Base-by-base conservation (phyloP, 1,140 invertebrate genomes). In the Fopius arisanus region DNA sequence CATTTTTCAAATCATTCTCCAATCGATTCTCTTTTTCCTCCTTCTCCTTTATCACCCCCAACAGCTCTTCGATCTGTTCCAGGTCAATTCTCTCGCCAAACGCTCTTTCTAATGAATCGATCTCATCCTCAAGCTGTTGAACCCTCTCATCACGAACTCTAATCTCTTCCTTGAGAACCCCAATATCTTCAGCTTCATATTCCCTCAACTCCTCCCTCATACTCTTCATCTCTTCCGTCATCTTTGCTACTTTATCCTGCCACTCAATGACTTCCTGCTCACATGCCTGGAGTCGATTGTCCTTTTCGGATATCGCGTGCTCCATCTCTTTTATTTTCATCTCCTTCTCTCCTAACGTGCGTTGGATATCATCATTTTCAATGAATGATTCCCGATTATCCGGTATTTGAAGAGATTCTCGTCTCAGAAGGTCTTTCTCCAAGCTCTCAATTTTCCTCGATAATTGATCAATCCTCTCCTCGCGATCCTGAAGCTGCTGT, bases 261-360 rank as follows among this genome's bases (percentile, higher is more conserved):
- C 70, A 79, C 14, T 85, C 81, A 3, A 73, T 26, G 1, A 85
- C 70, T 48, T 83, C 71, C 5, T 80, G 76, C 67, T 85, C 83
- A 29, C 79, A 83, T 4, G 79, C 79, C 23, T 81, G 79, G 0
- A 86, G 75, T 41, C 74, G 82, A 12, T 84, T 81, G 33, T 86
- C 79, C 14, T 86, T 86, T 26, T 81, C 81, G 0, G 78, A 81
- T 9, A 86, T 78, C 0, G 74, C 72, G 65, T 83, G 77, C 37
- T 82, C 83, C 80, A 86, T 81, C 70, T 84, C 83, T 43, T 81
- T 83, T 78, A 86, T 82, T 62, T 84, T 86, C 19, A 79, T 73
- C 1, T 84, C 83, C 10, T 70, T 79, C 21, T 84, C 81, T 6
- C 63, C 23, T 10, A 80, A 16, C 29, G 72, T 62, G 19, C 68